Evolutionary conservation across 2,888 invertebrate species (phyloP).

Genomic region (Willowsia nigromaculata): DNA sequence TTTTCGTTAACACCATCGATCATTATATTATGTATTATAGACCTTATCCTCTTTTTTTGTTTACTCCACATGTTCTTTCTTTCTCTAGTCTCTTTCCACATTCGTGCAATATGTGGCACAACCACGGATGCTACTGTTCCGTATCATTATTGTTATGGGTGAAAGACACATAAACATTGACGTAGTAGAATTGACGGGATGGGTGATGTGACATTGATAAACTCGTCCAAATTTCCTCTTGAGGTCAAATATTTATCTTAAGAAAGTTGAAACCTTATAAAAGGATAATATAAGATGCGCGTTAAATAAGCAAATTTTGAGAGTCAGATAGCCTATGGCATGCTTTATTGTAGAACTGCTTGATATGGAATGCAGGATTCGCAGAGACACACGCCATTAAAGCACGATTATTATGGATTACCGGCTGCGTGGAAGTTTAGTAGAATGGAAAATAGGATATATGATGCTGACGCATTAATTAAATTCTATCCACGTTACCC

Average conservation of each 20-base stretch:
- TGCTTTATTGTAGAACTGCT: background rate
- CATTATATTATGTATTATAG: background rate
- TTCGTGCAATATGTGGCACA: too few relatives aligned
- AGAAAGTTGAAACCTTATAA: background rate
- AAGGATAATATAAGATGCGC: too few relatives aligned
- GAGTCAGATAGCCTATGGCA: background rate
- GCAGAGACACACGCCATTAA: too few relatives aligned
- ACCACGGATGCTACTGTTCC: background rate
- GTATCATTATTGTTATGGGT: background rate
- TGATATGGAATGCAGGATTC: background rate
- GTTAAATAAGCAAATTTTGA: background rate
- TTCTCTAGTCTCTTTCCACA: too few relatives aligned
- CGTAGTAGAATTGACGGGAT: constrained; percentile 25
- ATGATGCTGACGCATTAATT: background rate
- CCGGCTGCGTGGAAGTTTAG: background rate
- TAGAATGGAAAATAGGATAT: background rate
- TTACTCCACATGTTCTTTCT: constrained; percentile 11
- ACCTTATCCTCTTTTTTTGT: background rate
- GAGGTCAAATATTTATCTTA: constrained; percentile 41
- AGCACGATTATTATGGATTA: too few relatives aligned
- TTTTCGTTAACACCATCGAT: constrained; percentile 24
- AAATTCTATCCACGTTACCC: constrained; percentile 7
- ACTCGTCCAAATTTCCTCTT: constrained; percentile 1
- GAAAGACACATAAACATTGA: background rate
- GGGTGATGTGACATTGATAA: constrained; percentile 1